Evolutionary conservation across 2,797 vertebrate genomes (phyloP).

Genomic region (Austrolebias charrua): DNA sequence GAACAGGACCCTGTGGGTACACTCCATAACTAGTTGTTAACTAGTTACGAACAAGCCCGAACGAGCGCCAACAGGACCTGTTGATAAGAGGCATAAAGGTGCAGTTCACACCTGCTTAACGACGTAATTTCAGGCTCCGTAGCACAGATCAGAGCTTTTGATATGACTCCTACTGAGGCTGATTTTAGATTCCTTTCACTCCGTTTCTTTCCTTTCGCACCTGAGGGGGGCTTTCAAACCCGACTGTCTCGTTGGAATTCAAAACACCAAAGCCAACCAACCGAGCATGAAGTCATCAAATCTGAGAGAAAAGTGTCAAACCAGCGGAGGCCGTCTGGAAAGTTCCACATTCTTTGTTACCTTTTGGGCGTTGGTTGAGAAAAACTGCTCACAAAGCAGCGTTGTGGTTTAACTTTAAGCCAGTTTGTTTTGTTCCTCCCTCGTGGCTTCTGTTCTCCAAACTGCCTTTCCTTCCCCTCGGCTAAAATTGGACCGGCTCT

Average conservation of each 20-base stretch:
- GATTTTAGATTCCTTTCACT: constrained; percentile 32
- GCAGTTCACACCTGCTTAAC: constrained; percentile 50
- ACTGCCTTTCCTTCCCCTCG: constrained; percentile 76
- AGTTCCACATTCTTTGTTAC: constrained; percentile 47
- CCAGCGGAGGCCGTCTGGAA: constrained; percentile 13
- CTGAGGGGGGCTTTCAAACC: constrained; percentile 48
- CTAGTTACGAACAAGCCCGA: no score
- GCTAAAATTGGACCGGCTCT: constrained; percentile 71
- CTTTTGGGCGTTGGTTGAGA: constrained; percentile 40
- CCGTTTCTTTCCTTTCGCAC: constrained; percentile 36
- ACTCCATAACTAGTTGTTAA: no score
- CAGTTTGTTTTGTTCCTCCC: constrained; percentile 59
- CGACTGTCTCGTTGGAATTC: constrained; percentile 54
- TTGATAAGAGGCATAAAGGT: no score
- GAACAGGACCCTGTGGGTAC: no score
- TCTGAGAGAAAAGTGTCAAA: constrained; percentile 29
- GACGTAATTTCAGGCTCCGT: constrained; percentile 18
- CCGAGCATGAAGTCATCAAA: constrained; percentile 45
- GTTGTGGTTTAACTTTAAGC: constrained; percentile 32
- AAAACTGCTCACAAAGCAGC: constrained; percentile 39
- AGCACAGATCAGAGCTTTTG: constrained; percentile 41
- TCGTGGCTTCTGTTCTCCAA: constrained; percentile 59
- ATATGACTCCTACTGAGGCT: constrained; percentile 22
- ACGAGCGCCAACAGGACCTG: no score
- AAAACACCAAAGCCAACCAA: constrained; percentile 32